A percentile compares a stretch with the other conserved stretches of the same genome.
Evolutionary conservation across 1,140 invertebrate genomes (phyloP).

Genomic region (Drosophila dunni): DNA sequence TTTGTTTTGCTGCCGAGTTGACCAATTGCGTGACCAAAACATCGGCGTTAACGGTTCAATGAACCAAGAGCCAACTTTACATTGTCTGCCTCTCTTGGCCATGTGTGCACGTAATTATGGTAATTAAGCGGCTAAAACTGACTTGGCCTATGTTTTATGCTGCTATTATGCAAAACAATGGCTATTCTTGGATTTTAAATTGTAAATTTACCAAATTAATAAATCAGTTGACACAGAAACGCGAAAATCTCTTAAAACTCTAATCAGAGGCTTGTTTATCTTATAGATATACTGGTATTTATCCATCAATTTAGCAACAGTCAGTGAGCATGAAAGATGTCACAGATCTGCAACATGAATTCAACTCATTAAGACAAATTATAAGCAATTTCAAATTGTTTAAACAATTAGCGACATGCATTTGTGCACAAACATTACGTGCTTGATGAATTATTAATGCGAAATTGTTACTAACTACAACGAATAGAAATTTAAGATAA

Average conservation of each 20-base stretch:
- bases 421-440: conserved; percentile 16
- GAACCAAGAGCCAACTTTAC: conserved; percentile 45
- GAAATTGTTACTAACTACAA: not conserved
- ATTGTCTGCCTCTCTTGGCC: conserved; percentile 31
- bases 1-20: conserved; percentile 32
- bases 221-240: not conserved
- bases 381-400: conserved; percentile 28
- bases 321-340: conserved; percentile 39
- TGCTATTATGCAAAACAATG: conserved; percentile 47
- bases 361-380: conserved; percentile 25
- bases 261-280: not conserved
- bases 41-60: conserved; percentile 56
- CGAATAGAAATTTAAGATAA: not conserved
- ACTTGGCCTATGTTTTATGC: conserved; percentile 22
- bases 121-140: conserved; percentile 51
- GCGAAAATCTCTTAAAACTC: not conserved
- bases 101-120: conserved; percentile 62
- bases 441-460: not conserved
- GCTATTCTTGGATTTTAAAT: conserved; percentile 58
- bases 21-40: conserved; percentile 65
- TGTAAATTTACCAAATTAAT: conserved; percentile 14
- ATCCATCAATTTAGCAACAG: not conserved
- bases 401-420: conserved; percentile 24
- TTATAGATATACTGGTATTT: not conserved
- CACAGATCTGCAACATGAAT: conserved; percentile 28